phyloP scores from a whole-genome alignment of 2,888 invertebrate species.

The Agelastica alni region DNA sequence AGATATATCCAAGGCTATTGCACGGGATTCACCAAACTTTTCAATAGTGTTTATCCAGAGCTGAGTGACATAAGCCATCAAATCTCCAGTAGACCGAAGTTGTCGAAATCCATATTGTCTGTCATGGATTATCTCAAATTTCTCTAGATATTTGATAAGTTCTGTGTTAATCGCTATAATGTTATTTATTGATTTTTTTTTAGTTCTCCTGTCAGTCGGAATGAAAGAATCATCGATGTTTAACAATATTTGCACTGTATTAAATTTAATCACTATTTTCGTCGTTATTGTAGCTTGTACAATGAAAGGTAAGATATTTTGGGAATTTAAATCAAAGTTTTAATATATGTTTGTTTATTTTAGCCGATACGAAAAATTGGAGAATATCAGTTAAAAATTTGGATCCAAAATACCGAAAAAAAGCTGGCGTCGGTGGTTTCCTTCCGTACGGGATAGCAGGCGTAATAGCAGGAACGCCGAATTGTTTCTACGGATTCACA shows the following conservation, averaged over 20 bases:
- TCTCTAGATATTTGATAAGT: too few species aligned
- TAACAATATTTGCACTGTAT: slow-evolving; percentile 74
- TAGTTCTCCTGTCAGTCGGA: slow-evolving; percentile 71
- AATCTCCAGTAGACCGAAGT: too few species aligned
- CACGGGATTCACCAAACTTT: too few species aligned
- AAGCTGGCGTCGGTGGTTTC: slow-evolving; percentile 73
- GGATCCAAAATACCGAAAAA: slow-evolving; percentile 40
- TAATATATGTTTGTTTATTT: slow-evolving; percentile 22
- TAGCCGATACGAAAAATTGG: slow-evolving; percentile 83
- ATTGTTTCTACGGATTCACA: slow-evolving; percentile 91
- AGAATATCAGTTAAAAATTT: slow-evolving; percentile 66
- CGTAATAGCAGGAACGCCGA: slow-evolving; percentile 78
- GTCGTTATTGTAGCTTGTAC: slow-evolving; percentile 18
- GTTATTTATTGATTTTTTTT: slow-evolving; percentile 39
- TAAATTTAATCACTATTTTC: slow-evolving; percentile 31
- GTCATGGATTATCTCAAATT: too few species aligned
- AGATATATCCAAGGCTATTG: too few species aligned
- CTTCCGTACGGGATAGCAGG: slow-evolving; percentile 83
- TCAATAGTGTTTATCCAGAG: too few species aligned
- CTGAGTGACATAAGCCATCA: too few species aligned
- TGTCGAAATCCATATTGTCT: too few species aligned
- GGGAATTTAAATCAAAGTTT: background rate
- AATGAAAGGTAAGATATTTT: slow-evolving; percentile 19
- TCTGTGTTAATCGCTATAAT: too few species aligned
- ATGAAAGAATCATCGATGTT: slow-evolving; percentile 77